These are phyloP conservation scores for Neogale vison DNA, from an alignment of 2,113 vertebrate genomes.

Conservation along the genomic window DNA sequence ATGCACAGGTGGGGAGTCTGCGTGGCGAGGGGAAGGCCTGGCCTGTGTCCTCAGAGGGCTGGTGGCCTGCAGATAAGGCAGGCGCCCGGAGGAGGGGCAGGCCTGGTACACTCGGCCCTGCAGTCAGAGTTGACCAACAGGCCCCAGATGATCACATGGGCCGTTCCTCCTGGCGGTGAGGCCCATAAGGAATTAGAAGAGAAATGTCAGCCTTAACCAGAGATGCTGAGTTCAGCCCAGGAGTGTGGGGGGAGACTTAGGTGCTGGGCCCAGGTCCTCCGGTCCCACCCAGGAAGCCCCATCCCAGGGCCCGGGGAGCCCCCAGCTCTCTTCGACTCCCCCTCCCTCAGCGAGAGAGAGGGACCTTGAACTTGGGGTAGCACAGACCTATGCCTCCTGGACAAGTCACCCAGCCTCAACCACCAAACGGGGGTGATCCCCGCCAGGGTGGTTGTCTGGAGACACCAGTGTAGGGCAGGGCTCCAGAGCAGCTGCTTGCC, in stretches of 20 bases:
- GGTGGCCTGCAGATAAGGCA: background rate
- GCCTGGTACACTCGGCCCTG: background rate
- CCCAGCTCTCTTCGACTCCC: too few relatives aligned
- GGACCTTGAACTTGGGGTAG: too few relatives aligned
- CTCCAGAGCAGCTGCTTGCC: background rate
- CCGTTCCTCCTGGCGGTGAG: background rate
- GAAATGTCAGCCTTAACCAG: background rate
- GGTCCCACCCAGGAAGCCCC: background rate
- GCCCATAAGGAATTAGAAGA: background rate
- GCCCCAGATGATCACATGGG: background rate
- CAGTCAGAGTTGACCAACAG: background rate
- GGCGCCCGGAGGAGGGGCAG: background rate
- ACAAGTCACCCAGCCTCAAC: background rate
- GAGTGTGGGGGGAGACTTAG: background rate
- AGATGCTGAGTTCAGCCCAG: background rate
- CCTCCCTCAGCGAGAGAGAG: background rate
- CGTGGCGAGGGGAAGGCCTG: accelerated
- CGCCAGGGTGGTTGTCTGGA: accelerated
- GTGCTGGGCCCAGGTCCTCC: background rate
- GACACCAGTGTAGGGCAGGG: background rate
- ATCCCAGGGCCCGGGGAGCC: background rate
- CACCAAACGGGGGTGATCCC: background rate
- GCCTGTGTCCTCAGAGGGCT: background rate
- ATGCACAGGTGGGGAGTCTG: background rate
- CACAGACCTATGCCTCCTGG: background rate